These are phyloP conservation scores for Clangula hyemalis DNA, from an alignment of 2,797 vertebrate genomes.

Conservation along the genomic window DNA sequence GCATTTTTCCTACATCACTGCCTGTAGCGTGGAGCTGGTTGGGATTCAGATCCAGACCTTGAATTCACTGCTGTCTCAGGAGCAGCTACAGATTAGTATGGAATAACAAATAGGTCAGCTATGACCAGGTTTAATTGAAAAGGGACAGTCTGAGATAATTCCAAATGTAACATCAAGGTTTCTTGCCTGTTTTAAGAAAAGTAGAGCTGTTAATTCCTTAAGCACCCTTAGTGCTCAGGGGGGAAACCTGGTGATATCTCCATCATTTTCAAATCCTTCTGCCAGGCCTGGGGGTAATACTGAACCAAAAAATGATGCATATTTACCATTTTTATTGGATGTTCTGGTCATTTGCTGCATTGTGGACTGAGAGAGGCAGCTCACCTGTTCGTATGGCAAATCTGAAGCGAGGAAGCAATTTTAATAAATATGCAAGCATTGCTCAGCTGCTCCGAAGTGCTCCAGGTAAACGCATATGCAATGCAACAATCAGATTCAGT, in stretches of 20 bases:
- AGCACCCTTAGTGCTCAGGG: background rate
- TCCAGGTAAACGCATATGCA: background rate
- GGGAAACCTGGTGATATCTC: background rate
- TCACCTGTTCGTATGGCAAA: background rate
- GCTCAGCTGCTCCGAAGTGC: background rate
- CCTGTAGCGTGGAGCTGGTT: constrained; percentile 18
- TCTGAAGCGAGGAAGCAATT: background rate
- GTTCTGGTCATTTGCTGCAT: background rate
- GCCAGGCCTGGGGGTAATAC: background rate
- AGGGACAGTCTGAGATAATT: constrained; percentile 55
- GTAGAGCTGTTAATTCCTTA: background rate
- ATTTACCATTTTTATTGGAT: background rate
- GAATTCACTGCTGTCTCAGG: constrained; percentile 51
- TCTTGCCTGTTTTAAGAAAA: background rate
- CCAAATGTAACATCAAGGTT: constrained; percentile 4
- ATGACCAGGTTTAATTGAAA: constrained; percentile 75
- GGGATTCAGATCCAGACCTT: constrained; percentile 64
- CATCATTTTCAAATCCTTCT: background rate
- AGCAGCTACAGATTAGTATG: constrained; percentile 65
- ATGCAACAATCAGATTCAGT: background rate
- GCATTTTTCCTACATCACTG: constrained; percentile 48
- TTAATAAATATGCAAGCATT: background rate
- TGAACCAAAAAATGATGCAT: background rate
- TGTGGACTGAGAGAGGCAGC: background rate
- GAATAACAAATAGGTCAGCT: constrained; percentile 75